Base-by-base conservation (phyloP, 2,113 vertebrate genomes). In the Dromas ardeola region DNA sequence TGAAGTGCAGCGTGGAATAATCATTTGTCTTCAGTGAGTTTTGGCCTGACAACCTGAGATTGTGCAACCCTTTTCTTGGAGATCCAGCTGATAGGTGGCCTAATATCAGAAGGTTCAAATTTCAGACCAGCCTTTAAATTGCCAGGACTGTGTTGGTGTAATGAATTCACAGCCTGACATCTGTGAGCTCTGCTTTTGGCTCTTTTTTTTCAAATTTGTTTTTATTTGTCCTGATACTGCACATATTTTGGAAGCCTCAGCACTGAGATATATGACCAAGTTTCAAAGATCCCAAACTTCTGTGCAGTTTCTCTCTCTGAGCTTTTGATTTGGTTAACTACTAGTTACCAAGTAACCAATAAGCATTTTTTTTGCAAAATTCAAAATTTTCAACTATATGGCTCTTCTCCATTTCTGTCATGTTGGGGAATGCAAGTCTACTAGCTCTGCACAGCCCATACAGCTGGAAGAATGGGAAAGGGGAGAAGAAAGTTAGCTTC, bases 401-500 rank as follows among this genome's bases (percentile, higher is more conserved):
- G 5, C 11, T 83, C 45, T 70, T 76, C 47, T 71, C 70, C 18
- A 30, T 40, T 88, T 82, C 34, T 26, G 67, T 21, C 29, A 3
- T 56, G 47, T 50, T 78, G 50, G 27, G 38, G 23, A 49, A 45
- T 50, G 40, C 45, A 88, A 90, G 93, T 62, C 32, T 81, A 15
- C 63, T 81, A 90, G 73, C 42, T 94, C 73, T 70, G 59, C 74
- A 87, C 11, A 90, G 70, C 65, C 47, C 76, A 42, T 43, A 9
- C n/a, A 63, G 47, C 53, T 95, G 56, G 29, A 91, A 66, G 63
- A 84, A 66, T 0, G 3, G 42, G 13, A 15, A 62, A 5, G 2
- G 27, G 79, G 47, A 81, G 81, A 93, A 90, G 56, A 91, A 95
- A 95, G 79, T 63, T 96, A 85, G 76, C 89, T 96, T 97, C 92